These are phyloP conservation scores for Colius striatus DNA, from an alignment of 2,113 vertebrate genomes.

Conservation along the genomic window DNA sequence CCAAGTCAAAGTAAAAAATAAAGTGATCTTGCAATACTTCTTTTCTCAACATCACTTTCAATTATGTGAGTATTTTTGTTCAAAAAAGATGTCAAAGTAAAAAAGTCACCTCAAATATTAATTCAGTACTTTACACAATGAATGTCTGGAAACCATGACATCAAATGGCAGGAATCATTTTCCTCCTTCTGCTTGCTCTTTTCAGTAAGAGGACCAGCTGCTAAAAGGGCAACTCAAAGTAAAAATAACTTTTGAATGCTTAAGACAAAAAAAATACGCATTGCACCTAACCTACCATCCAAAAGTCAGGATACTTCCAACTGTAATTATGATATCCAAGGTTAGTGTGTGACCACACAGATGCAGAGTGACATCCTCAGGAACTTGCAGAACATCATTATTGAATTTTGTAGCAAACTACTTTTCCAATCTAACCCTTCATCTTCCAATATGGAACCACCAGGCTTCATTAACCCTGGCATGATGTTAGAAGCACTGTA, in stretches of 20 bases:
- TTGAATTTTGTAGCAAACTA: not conserved
- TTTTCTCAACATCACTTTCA: not conserved
- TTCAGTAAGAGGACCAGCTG: not conserved
- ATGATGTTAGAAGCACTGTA: fast-evolving
- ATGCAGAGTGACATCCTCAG: fast-evolving
- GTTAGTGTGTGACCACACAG: fast-evolving
- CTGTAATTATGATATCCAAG: not conserved
- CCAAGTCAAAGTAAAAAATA: not conserved
- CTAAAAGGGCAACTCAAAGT: not conserved
- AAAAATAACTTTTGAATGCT: not conserved
- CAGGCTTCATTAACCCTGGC: not conserved
- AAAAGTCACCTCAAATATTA: not conserved
- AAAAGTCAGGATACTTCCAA: not conserved
- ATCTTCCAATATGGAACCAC: not conserved
- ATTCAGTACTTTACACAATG: fast-evolving
- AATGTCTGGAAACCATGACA: not conserved
- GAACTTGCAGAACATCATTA: not conserved
- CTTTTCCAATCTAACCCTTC: not conserved
- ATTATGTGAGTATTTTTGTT: not conserved
- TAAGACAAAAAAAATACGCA: not conserved
- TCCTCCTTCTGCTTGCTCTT: not conserved
- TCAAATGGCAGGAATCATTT: not conserved
- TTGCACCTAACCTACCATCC: not conserved
- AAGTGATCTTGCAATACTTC: not conserved
- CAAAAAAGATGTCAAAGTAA: not conserved